phyloP scores from a whole-genome alignment of 2,113 vertebrate genomes.

The Sinocyclocheilus rhinocerous region DNA sequence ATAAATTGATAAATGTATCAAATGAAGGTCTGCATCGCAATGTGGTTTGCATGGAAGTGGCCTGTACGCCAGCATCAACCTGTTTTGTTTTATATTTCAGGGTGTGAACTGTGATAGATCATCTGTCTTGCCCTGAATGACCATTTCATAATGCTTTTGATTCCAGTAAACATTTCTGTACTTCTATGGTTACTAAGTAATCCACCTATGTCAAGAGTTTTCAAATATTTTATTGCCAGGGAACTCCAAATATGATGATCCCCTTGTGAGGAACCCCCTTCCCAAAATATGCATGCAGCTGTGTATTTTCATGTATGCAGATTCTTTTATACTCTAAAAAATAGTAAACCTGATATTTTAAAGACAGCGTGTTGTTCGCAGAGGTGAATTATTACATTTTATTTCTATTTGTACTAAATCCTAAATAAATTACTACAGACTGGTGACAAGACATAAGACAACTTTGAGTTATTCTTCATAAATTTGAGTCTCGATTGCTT shows the following conservation, averaged over 20 bases:
- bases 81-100: conserved; percentile 38
- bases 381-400: background rate
- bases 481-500: background rate
- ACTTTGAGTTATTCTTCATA: background rate
- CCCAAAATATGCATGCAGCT: background rate
- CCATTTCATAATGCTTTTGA: conserved; percentile 41
- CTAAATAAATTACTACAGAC: background rate
- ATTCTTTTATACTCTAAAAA: background rate
- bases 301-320: background rate
- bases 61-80: conserved; percentile 37
- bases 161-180: conserved; percentile 25
- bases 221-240: background rate
- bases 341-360: background rate
- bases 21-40: conserved; percentile 43
- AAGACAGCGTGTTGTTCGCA: background rate
- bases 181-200: conserved; percentile 1
- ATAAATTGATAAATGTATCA: conserved; percentile 38
- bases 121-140: conserved; percentile 40
- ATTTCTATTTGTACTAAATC: background rate
- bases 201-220: background rate
- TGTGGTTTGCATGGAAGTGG: conserved; percentile 28
- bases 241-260: background rate
- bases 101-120: conserved; percentile 52
- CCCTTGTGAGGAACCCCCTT: background rate
- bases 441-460: background rate